A percentile compares a stretch with the other conserved stretches of the same genome.
These are phyloP conservation scores for Harpagifer antarcticus DNA, from an alignment of 2,797 vertebrate species.

Conservation along the genomic window DNA sequence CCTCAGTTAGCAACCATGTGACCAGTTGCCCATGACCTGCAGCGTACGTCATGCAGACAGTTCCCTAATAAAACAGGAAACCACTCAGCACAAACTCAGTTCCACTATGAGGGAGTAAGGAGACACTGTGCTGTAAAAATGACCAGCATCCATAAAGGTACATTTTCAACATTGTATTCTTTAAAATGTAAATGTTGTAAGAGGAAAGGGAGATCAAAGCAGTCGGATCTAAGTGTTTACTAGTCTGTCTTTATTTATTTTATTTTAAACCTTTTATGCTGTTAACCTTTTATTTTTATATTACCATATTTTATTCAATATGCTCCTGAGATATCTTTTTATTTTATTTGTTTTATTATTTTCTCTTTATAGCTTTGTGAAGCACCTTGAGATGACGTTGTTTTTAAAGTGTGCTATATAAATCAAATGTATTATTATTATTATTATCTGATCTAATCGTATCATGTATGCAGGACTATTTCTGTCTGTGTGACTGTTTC, in stretches of 20 bases:
- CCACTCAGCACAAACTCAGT: slow-evolving; percentile 74
- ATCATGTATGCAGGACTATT: slow-evolving; percentile 36
- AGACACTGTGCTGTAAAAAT: slow-evolving; percentile 33
- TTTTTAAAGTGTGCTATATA: too few species aligned
- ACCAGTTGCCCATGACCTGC: slow-evolving; percentile 61
- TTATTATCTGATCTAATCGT: background rate
- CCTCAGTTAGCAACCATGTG: slow-evolving; percentile 65
- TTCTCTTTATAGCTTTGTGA: too few species aligned
- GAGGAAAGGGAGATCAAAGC: background rate
- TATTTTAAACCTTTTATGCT: too few species aligned
- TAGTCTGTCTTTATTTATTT: too few species aligned
- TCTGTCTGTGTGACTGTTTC: slow-evolving; percentile 36
- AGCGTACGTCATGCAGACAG: slow-evolving; percentile 62
- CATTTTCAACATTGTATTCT: slow-evolving; percentile 15
- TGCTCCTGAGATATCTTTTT: too few species aligned
- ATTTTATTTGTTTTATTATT: too few species aligned
- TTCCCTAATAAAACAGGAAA: slow-evolving; percentile 72
- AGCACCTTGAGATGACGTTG: too few species aligned
- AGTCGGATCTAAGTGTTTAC: too few species aligned
- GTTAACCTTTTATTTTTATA: too few species aligned
- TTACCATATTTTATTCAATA: too few species aligned
- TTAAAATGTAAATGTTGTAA: slow-evolving; percentile 1
- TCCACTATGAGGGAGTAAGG: slow-evolving; percentile 53
- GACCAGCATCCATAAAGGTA: slow-evolving; percentile 59
- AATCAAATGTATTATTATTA: too few species aligned